phyloP scores from a whole-genome alignment of 92 coral and sea anemone species.

The Zoanthus sansibaricus region DNA sequence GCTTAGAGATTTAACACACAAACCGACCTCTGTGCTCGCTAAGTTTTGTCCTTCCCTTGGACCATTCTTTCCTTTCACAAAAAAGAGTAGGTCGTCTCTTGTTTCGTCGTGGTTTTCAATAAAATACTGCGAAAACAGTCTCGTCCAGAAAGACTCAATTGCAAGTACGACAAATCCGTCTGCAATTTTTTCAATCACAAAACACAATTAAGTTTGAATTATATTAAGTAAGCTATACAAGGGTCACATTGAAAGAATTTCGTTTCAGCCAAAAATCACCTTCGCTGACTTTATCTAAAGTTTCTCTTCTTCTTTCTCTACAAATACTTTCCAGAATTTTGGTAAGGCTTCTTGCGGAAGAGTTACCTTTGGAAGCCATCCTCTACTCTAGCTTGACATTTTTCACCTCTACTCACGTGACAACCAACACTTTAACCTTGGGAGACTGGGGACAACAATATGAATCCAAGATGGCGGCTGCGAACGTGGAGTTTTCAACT shows the following conservation, averaged over 20 bases:
- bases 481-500: neutral
- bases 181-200: slow-evolving; percentile 40
- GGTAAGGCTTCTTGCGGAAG: slow-evolving; percentile 56
- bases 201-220: no score
- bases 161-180: slow-evolving; percentile 93
- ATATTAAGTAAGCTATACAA: neutral
- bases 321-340: slow-evolving; percentile 90
- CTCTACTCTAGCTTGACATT: slow-evolving; percentile 44
- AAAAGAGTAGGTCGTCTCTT: slow-evolving; percentile 87
- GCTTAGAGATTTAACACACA: neutral
- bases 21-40: slow-evolving; percentile 69
- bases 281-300: slow-evolving; percentile 88
- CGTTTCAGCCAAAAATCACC: slow-evolving; percentile 44
- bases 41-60: slow-evolving; percentile 63
- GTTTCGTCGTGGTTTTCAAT: slow-evolving; percentile 81
- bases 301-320: slow-evolving; percentile 84
- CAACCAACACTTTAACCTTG: neutral
- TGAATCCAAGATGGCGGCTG: neutral
- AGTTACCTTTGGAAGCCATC: slow-evolving; percentile 80
- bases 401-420: slow-evolving; percentile 61
- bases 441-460: slow-evolving; percentile 51
- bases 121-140: slow-evolving; percentile 89
- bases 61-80: slow-evolving; percentile 78
- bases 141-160: slow-evolving; percentile 91
- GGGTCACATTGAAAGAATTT: neutral